Base-by-base conservation (phyloP, 2,797 vertebrate species). In the Dendrocincla tyrannina region DNA sequence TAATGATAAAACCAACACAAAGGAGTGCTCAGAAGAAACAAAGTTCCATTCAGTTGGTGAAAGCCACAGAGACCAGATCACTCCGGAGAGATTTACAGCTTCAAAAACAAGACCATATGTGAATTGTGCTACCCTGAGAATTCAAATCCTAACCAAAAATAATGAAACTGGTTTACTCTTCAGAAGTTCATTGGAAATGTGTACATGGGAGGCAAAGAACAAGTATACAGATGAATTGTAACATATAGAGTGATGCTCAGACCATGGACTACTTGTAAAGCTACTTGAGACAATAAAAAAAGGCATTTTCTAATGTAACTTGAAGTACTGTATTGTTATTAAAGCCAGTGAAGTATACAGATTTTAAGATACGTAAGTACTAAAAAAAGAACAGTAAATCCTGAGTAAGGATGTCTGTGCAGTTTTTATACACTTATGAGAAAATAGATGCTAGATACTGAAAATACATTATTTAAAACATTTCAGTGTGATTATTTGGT, bases 41-140 rank as follows among this genome's bases (percentile, higher is more conserved):
- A 92, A 17, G 73, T 88, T 90, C 79, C 73, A 93, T 94, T 97
- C 89, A 97, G 62, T 8, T 2, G 0, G 35, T 27, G 62, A 94
- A 96, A 94, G 81, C 76, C 89, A 89, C 82, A 73, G 66, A 81
- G 79, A 69, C 25, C 35, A 85, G 66, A 68, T 79, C 66, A 59
- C 46, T 85, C 68, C 35, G 66, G 46, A 81, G 84, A 91, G 73
- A 91, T 83, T 92, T 96, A 86, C 76, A 89, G 66, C 73, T 94
- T 79, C 75, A 59, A 73, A 95, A 80, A 30, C 69, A 81, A 78
- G 59, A 78, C 44, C 13, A 27, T 18, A 59, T 52, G 70, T 53
- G 56, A 93, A 47, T 83, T 56, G 58, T 64, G 30, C 20, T 11
- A 2, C 32, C 44, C 82, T 59, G 41, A 91, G 50, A 91, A 89